Evolutionary conservation across 2,113 vertebrate genomes (phyloP).

Genomic region (Coryphaenoides rupestris): DNA sequence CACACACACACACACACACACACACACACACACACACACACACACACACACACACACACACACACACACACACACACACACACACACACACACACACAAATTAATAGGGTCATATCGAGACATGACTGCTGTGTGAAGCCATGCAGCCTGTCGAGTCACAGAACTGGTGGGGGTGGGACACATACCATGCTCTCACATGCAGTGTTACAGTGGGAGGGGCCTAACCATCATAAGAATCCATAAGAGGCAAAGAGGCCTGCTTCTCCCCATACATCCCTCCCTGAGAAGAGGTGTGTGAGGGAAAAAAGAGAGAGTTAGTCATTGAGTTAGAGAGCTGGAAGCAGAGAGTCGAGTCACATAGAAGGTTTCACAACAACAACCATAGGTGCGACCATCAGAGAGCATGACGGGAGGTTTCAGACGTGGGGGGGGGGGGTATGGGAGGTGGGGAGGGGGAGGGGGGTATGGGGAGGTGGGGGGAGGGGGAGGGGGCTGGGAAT

Average conservation of each 20-base stretch:
- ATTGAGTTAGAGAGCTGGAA: neutral
- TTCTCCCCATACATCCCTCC: constrained; percentile 74
- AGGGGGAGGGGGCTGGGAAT: too few species aligned
- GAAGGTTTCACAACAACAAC: too few species aligned
- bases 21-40: constrained; percentile 10
- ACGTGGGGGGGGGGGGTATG: too few species aligned
- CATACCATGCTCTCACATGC: constrained; percentile 80
- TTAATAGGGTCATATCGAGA: too few species aligned
- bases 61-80: constrained; percentile 21
- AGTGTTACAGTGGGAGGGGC: constrained; percentile 70
- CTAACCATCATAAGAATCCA: constrained; percentile 81
- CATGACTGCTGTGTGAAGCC: constrained; percentile 36
- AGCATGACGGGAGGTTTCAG: too few species aligned
- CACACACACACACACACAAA: constrained; percentile 6
- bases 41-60: constrained; percentile 4
- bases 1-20: constrained; percentile 1
- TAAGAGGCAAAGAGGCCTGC: constrained; percentile 72
- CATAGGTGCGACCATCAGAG: too few species aligned
- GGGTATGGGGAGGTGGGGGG: too few species aligned
- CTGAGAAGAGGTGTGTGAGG: constrained; percentile 54
- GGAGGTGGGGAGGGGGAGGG: too few species aligned
- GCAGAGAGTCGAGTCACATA: neutral
- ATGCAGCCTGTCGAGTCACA: constrained; percentile 49
- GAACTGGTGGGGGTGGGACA: constrained; percentile 53
- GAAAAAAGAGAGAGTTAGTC: constrained; percentile 3